Percentiles rank a stretch among this genome's conserved stretches.
Evolutionary conservation across 2,113 vertebrate species (phyloP).

Genomic region (Oncorhynchus mykiss): DNA sequence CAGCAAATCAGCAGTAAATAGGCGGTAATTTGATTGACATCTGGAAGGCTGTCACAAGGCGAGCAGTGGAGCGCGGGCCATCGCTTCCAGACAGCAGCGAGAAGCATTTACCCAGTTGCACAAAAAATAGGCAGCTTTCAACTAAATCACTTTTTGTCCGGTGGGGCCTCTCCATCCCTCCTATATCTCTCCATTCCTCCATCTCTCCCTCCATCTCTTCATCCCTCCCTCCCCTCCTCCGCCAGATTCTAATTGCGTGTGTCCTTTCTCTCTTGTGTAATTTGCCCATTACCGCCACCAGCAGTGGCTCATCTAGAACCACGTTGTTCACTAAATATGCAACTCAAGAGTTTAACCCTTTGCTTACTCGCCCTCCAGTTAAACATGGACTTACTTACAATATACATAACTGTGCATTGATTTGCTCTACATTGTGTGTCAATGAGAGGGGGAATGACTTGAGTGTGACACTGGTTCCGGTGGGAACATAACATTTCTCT

Average conservation of each 20-base stretch:
- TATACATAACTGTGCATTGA: too few species aligned
- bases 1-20: slow-evolving; percentile 99
- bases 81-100: slow-evolving; percentile 71
- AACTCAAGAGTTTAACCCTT: slow-evolving; percentile 86
- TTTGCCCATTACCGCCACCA: slow-evolving; percentile 95
- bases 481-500: background rate
- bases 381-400: too few species aligned
- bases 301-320: slow-evolving; percentile 84
- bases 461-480: background rate
- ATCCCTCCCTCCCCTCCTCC: slow-evolving; percentile 53
- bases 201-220: slow-evolving; percentile 24
- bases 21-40: slow-evolving; percentile 99
- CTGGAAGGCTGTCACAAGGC: slow-evolving; percentile 95
- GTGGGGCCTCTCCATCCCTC: slow-evolving; percentile 74
- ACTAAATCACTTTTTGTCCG: slow-evolving; percentile 98
- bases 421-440: background rate
- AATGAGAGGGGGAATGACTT: background rate
- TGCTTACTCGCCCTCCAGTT: slow-evolving; percentile 46
- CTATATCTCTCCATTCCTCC: background rate
- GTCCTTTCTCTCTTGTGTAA: slow-evolving; percentile 97
- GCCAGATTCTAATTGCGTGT: slow-evolving; percentile 99
- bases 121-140: slow-evolving; percentile 89
- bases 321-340: slow-evolving; percentile 90
- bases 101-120: slow-evolving; percentile 46
- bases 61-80: slow-evolving; percentile 83